phyloP scores from a whole-genome alignment of 2,888 invertebrate genomes.

The Andrena praecox region DNA sequence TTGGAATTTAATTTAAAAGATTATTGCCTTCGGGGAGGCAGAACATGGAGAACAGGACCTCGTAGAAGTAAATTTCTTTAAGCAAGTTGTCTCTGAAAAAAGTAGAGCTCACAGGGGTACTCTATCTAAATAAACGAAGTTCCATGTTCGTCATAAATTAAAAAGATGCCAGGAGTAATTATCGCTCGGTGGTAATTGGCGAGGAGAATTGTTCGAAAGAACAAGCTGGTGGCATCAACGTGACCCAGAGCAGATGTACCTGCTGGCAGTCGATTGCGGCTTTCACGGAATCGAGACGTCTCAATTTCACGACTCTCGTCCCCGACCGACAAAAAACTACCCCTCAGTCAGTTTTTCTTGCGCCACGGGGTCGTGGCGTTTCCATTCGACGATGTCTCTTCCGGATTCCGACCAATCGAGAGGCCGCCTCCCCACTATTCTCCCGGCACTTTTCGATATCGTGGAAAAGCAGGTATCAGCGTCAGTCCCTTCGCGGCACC shows the following conservation, averaged over 20 bases:
- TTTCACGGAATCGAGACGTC: slow-evolving; percentile 82
- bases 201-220: background rate
- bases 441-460: slow-evolving; percentile 71
- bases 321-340: slow-evolving; percentile 57
- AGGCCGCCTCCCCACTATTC: slow-evolving; percentile 52
- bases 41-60: no score
- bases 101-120: no score
- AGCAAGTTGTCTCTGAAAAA: no score
- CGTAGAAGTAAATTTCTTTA: no score
- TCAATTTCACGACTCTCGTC: slow-evolving; percentile 82
- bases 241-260: slow-evolving; percentile 79
- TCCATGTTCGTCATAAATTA: background rate
- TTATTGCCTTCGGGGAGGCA: background rate
- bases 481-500: slow-evolving; percentile 62
- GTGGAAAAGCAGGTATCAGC: slow-evolving; percentile 57
- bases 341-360: slow-evolving; percentile 61
- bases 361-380: slow-evolving; percentile 42
- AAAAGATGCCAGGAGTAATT: background rate
- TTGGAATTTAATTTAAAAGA: background rate
- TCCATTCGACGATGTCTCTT: slow-evolving; percentile 53
- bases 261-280: slow-evolving; percentile 81
- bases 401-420: slow-evolving; percentile 67
- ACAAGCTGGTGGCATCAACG: background rate
- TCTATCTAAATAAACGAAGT: background rate
- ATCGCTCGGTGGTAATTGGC: background rate